These are phyloP conservation scores for Anoncus sp. DNA, from an alignment of 2,888 invertebrate genomes.

Conservation along the genomic window DNA sequence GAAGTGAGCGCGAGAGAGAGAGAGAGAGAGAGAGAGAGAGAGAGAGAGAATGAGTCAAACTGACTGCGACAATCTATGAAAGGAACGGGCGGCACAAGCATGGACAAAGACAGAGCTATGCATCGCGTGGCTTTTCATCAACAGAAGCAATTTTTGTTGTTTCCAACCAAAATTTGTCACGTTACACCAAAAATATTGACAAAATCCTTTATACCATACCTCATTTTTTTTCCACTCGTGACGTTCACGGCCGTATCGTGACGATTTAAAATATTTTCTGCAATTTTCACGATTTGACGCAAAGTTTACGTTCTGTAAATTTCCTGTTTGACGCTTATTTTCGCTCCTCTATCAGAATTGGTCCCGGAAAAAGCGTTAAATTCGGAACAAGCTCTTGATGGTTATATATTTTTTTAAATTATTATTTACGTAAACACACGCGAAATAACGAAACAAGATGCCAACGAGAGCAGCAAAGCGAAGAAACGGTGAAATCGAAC, in stretches of 20 bases:
- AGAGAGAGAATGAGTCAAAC: slow-evolving; percentile 9
- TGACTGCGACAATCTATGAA: slow-evolving; percentile 36
- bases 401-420: not conserved
- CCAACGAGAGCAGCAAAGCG: slow-evolving; percentile 38
- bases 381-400: not conserved
- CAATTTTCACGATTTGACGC: slow-evolving; percentile 30
- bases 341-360: not conserved
- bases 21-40: slow-evolving; percentile 36
- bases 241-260: slow-evolving; percentile 43
- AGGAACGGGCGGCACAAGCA: slow-evolving; percentile 23
- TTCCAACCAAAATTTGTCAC: not conserved
- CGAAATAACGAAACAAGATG: slow-evolving; percentile 17
- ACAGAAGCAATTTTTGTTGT: not conserved
- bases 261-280: not conserved
- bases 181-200: not conserved
- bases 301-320: not conserved
- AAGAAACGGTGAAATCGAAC: slow-evolving; percentile 53
- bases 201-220: slow-evolving; percentile 25
- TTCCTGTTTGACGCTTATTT: not conserved
- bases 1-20: not conserved
- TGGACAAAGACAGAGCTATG: slow-evolving; percentile 22
- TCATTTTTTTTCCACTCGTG: slow-evolving; percentile 49
- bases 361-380: not conserved
- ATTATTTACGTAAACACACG: slow-evolving; percentile 1
- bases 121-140: slow-evolving; percentile 26